A percentile compares a stretch with the other conserved stretches of the same genome.
Evolutionary conservation across 1,140 invertebrate genomes (phyloP).

Genomic region (Magallana angulata): DNA sequence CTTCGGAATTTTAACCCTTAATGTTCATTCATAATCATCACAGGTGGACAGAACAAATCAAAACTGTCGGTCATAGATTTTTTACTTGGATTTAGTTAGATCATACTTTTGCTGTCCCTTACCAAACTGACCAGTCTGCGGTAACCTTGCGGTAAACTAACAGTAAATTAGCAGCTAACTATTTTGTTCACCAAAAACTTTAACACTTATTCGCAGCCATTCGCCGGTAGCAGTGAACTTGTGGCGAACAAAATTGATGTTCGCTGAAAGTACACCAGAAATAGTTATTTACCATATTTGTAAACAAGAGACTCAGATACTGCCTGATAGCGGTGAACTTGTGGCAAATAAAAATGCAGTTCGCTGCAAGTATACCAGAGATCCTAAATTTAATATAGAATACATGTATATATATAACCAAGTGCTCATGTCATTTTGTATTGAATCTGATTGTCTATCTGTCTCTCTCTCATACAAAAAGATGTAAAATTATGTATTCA

Average conservation of each 20-base stretch:
- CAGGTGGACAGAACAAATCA: too few relatives aligned
- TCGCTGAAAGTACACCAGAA: neutral
- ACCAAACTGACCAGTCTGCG: neutral
- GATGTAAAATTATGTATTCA: too few relatives aligned
- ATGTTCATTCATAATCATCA: too few relatives aligned
- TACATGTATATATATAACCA: neutral
- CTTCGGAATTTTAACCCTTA: too few relatives aligned
- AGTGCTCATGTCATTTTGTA: neutral
- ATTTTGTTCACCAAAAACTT: constrained; percentile 11
- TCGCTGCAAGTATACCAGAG: neutral
- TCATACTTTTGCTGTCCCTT: neutral
- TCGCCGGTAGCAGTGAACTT: neutral
- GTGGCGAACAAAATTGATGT: neutral
- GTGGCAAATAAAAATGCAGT: neutral
- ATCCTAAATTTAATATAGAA: neutral
- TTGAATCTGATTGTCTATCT: too few relatives aligned
- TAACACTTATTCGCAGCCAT: constrained; percentile 2
- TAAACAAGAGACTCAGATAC: neutral
- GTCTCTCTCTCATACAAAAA: too few relatives aligned
- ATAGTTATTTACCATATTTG: neutral
- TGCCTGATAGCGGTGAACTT: constrained; percentile 13
- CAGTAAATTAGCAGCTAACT: neutral
- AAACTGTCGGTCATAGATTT: too few relatives aligned
- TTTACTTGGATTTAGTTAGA: too few relatives aligned
- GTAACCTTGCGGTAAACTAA: neutral